These are phyloP conservation scores for Limnephilus auricula DNA, from an alignment of 2,888 invertebrate species.

Conservation along the genomic window DNA sequence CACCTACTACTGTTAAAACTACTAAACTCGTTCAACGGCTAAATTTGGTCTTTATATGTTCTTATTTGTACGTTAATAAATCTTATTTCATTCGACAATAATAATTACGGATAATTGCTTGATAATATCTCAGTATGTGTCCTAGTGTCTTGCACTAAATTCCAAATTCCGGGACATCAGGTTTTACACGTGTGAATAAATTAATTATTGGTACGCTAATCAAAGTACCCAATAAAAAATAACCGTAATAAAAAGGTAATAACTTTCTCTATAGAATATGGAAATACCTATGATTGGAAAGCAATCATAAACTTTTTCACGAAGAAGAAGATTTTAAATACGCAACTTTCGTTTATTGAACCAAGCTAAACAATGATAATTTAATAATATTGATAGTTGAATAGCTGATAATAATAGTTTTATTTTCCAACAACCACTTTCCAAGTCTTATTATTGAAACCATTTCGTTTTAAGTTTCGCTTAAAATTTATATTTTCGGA, in stretches of 20 bases:
- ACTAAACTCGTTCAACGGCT: not conserved
- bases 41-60: not conserved
- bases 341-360: not conserved
- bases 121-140: not conserved
- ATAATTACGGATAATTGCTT: no score
- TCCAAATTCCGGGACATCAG: not conserved
- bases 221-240: not conserved
- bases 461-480: no score
- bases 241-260: not conserved
- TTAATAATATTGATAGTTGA: not conserved
- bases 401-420: not conserved
- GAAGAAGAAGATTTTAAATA: not conserved
- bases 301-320: not conserved
- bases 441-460: no score
- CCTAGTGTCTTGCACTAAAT: not conserved
- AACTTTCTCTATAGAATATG: not conserved
- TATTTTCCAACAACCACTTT: not conserved
- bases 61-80: not conserved
- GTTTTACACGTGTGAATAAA: not conserved
- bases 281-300: not conserved
- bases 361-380: not conserved
- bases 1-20: no score
- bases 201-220: not conserved
- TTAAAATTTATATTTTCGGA: no score
- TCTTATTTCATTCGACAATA: not conserved